Percentiles rank a stretch among this genome's conserved stretches.
Conservation (phyloP, 2,113 vertebrate species). For the Phrynosoma blainvillii region DNA sequence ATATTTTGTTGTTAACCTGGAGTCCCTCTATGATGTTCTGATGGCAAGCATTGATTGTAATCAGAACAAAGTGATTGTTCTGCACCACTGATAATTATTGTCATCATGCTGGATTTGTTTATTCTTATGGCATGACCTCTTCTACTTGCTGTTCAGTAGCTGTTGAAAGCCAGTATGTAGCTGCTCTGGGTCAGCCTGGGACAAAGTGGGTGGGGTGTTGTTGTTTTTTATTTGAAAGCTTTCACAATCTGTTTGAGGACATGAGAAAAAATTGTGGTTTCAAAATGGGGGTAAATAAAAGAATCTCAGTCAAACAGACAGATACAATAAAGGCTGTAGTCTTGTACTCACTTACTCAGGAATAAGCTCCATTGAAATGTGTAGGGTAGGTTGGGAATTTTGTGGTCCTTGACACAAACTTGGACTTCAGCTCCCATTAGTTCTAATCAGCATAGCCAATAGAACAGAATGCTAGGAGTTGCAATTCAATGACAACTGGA, state of each 20-base stretch:
- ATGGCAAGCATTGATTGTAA: not conserved
- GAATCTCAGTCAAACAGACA: slow-evolving; percentile 28
- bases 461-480: not conserved
- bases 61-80: not conserved
- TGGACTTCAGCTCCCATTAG: not conserved
- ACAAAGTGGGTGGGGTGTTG: not conserved
- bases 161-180: slow-evolving; percentile 29
- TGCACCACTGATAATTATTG: not conserved
- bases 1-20: not conserved
- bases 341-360: not conserved
- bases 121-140: not conserved
- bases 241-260: not conserved
- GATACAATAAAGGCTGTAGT: no score
- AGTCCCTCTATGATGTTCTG: not conserved
- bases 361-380: not conserved
- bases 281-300: not conserved
- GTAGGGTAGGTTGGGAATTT: not conserved
- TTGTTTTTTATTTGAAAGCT: slow-evolving; percentile 45
- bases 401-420: not conserved
- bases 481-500: not conserved
- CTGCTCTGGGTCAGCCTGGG: slow-evolving; percentile 6
- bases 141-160: slow-evolving; percentile 39
- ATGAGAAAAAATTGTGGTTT: not conserved
- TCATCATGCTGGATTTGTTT: not conserved
- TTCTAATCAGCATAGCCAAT: not conserved